A percentile compares a stretch with the other conserved stretches of the same genome.
Evolutionary conservation across 1,140 invertebrate genomes (phyloP).

Genomic region (Zaprionus nigranus): DNA sequence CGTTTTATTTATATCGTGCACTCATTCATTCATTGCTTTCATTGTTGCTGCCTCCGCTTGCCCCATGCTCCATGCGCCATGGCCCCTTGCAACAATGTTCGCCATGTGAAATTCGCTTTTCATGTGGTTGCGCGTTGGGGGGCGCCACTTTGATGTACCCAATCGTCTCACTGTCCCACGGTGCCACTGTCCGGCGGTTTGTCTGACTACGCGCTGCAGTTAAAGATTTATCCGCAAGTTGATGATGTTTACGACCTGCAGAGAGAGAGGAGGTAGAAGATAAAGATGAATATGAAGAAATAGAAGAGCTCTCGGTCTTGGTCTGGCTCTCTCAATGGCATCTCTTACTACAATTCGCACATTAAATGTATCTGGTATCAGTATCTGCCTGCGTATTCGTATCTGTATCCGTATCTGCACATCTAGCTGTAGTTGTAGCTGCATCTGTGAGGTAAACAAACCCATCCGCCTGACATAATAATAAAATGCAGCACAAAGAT

Average conservation of each 20-base stretch:
- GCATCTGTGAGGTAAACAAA: constrained; percentile 48
- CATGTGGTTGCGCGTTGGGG: constrained; percentile 41
- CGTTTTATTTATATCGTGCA: background rate
- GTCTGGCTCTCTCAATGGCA: too few relatives aligned
- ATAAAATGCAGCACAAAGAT: constrained; percentile 43
- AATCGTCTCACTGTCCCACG: background rate
- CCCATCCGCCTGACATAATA: constrained; percentile 51
- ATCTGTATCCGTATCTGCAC: constrained; percentile 20
- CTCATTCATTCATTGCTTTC: background rate
- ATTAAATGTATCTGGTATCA: constrained; percentile 26
- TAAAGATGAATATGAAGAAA: background rate
- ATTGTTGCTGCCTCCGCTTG: background rate
- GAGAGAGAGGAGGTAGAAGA: background rate
- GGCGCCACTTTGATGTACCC: constrained; percentile 49
- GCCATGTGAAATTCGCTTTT: constrained; percentile 33
- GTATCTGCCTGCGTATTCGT: constrained; percentile 16
- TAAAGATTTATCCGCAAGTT: constrained; percentile 50
- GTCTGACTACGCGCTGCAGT: background rate
- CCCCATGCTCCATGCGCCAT: background rate
- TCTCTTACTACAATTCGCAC: constrained; percentile 34
- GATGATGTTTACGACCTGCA: constrained; percentile 35
- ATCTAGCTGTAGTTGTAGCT: constrained; percentile 9
- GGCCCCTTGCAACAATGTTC: constrained; percentile 35
- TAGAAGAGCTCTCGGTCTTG: background rate
- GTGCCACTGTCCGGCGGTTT: constrained; percentile 4